Conservation (phyloP, 2,888 invertebrate genomes). For the Tetragnatha montana region DNA sequence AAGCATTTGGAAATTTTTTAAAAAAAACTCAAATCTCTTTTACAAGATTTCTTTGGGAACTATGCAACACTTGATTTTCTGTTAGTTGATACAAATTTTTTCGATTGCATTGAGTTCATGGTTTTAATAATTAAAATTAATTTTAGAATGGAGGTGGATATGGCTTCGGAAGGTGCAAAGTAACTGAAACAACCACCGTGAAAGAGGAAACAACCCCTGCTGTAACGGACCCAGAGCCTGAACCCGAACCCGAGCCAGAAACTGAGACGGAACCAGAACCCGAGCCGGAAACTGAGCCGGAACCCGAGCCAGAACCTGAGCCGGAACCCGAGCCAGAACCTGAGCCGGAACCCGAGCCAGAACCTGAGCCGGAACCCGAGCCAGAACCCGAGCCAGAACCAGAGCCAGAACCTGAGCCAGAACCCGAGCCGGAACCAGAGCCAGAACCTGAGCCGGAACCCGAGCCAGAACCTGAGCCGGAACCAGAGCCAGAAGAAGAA, state of each 20-base stretch:
- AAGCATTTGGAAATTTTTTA: too few relatives aligned
- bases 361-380: neutral
- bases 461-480: neutral
- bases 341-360: neutral
- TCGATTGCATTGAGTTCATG: too few relatives aligned
- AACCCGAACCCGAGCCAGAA: neutral
- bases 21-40: too few relatives aligned
- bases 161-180: neutral
- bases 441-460: neutral
- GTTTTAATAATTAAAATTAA: neutral
- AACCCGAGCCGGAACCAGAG: neutral
- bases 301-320: neutral
- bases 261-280: neutral
- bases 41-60: too few relatives aligned
- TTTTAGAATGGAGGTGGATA: neutral
- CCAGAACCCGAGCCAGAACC: neutral
- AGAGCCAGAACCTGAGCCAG: neutral
- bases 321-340: neutral
- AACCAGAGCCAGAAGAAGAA: neutral
- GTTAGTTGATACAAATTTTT: too few relatives aligned
- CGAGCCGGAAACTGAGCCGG: neutral
- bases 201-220: neutral
- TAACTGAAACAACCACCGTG: neutral
- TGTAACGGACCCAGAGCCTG: neutral
- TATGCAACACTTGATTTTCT: too few relatives aligned